phyloP scores from a whole-genome alignment of 2,113 vertebrate species.

The Raja brachyura region DNA sequence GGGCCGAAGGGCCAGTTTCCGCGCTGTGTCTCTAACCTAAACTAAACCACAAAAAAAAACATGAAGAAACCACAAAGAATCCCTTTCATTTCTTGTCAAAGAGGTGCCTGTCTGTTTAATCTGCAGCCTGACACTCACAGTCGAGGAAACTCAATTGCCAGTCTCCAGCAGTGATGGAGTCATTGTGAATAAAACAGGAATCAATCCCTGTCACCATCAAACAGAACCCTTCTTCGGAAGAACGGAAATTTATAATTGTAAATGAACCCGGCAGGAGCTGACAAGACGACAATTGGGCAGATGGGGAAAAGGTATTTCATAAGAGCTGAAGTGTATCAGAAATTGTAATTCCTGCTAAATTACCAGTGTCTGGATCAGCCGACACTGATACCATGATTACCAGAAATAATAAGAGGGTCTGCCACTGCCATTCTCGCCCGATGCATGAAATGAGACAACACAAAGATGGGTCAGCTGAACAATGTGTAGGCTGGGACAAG shows the following conservation, averaged over 20 bases:
- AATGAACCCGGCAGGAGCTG: slow-evolving; percentile 46
- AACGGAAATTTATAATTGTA: slow-evolving; percentile 55
- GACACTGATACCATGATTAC: not conserved
- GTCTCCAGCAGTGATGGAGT: slow-evolving; percentile 77
- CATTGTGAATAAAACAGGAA: slow-evolving; percentile 91
- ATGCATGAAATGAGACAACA: not conserved
- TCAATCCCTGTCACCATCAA: slow-evolving; percentile 86
- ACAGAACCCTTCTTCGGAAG: slow-evolving; percentile 69
- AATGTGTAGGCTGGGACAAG: not conserved
- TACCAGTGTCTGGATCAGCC: slow-evolving; percentile 28
- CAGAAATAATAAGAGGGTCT: slow-evolving; percentile 13
- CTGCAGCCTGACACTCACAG: slow-evolving; percentile 62
- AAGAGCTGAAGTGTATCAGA: not conserved
- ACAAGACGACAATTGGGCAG: slow-evolving; percentile 43
- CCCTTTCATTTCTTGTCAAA: slow-evolving; percentile 46
- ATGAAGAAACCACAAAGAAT: slow-evolving; percentile 48
- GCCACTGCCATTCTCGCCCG: not conserved
- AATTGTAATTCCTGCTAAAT: slow-evolving; percentile 25
- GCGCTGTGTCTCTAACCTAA: no score
- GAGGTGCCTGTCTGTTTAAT: slow-evolving; percentile 76
- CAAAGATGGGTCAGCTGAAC: slow-evolving; percentile 15
- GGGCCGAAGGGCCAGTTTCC: no score
- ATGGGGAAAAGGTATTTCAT: not conserved
- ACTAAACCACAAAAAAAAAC: not conserved
- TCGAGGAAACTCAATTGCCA: slow-evolving; percentile 79